These are phyloP conservation scores for Lutraria lutraria DNA, from an alignment of 2,888 invertebrate genomes.

Conservation along the genomic window DNA sequence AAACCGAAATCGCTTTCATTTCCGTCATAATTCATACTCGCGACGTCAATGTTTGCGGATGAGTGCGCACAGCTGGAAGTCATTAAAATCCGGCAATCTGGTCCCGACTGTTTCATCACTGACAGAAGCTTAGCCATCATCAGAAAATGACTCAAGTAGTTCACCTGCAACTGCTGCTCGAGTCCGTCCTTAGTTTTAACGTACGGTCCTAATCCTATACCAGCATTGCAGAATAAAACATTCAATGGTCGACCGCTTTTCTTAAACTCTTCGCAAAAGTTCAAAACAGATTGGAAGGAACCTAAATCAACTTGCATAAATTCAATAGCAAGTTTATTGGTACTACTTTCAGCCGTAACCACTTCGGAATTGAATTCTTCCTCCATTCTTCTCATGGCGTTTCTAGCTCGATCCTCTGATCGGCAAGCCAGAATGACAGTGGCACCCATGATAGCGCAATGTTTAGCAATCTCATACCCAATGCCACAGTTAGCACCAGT, in stretches of 20 bases:
- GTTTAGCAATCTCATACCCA: conserved; percentile 76
- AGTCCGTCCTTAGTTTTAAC: conserved; percentile 69
- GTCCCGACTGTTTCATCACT: conserved; percentile 70
- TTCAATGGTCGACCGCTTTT: conserved; percentile 54
- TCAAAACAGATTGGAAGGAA: conserved; percentile 55
- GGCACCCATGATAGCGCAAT: conserved; percentile 76
- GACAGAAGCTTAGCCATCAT: conserved; percentile 71
- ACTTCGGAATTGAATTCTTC: conserved; percentile 48
- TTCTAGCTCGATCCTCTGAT: conserved; percentile 70
- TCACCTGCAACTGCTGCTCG: conserved; percentile 73
- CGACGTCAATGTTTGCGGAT: conserved; percentile 53
- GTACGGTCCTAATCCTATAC: conserved; percentile 33
- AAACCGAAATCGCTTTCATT: conserved; percentile 50
- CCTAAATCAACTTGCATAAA: conserved; percentile 65
- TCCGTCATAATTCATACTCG: conserved; percentile 70
- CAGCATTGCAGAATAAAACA: conserved; percentile 65
- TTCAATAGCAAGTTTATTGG: conserved; percentile 51
- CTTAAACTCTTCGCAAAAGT: conserved; percentile 60
- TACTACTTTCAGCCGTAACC: conserved; percentile 35
- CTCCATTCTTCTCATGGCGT: conserved; percentile 62
- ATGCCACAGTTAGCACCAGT: conserved; percentile 71
- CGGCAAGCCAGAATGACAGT: conserved; percentile 75
- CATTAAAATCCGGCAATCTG: conserved; percentile 74
- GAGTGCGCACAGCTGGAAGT: conserved; percentile 71
- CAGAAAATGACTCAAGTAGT: conserved; percentile 76